Evolutionary conservation across 2,113 vertebrate species (phyloP).

Genomic region (Donacobius atricapilla): DNA sequence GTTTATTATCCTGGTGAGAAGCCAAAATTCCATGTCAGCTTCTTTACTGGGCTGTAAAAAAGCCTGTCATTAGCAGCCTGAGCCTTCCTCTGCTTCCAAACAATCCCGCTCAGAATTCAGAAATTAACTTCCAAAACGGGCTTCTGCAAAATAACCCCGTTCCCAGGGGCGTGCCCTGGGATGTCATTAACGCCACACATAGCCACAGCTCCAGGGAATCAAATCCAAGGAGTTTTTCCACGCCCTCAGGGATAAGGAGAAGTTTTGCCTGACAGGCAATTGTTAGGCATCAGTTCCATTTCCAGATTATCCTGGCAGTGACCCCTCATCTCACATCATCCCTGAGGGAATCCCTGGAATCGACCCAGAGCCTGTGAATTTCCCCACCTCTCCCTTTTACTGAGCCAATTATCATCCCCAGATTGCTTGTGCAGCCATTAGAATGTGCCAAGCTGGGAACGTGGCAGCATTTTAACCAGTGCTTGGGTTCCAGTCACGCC

Average conservation of each 20-base stretch:
- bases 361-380: fast-evolving
- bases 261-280: not conserved
- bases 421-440: not conserved
- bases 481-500: fast-evolving
- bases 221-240: not conserved
- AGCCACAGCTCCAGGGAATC: not conserved
- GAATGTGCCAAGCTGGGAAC: not conserved
- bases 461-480: not conserved
- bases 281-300: not conserved
- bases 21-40: not conserved
- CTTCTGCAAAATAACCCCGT: not conserved
- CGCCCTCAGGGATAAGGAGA: not conserved
- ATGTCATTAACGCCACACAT: not conserved
- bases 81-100: not conserved
- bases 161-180: fast-evolving
- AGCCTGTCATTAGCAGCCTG: not conserved
- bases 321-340: not conserved
- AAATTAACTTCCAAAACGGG: not conserved
- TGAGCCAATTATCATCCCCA: not conserved
- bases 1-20: not conserved
- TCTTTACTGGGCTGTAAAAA: not conserved
- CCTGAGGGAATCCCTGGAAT: not conserved
- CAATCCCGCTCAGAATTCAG: not conserved
- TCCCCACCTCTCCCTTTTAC: not conserved
- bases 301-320: not conserved